These are phyloP conservation scores for Troilus luridus DNA, from an alignment of 2,888 invertebrate species.

Conservation along the genomic window DNA sequence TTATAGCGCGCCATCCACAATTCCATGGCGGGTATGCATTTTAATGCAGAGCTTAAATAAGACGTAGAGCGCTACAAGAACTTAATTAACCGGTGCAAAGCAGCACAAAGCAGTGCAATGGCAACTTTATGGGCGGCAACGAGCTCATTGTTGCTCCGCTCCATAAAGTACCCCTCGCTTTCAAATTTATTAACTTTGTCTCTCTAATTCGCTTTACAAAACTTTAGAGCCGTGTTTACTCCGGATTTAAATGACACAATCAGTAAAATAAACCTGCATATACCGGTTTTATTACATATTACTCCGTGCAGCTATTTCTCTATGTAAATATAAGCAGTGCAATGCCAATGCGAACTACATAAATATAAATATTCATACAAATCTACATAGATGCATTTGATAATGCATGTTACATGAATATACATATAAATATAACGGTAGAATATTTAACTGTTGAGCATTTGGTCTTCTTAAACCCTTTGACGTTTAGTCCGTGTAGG, in stretches of 20 bases:
- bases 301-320: neutral
- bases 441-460: too few species aligned
- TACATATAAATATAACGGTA: too few species aligned
- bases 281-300: neutral
- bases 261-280: neutral
- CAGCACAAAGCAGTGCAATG: neutral
- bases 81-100: neutral
- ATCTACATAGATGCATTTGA: too few species aligned
- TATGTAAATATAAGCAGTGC: too few species aligned
- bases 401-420: too few species aligned
- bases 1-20: neutral
- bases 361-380: too few species aligned
- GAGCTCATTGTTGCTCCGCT: neutral
- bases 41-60: neutral
- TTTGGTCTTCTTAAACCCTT: too few species aligned
- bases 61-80: neutral
- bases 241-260: neutral
- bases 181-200: conserved; percentile 25
- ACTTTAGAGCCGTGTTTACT: neutral
- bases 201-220: neutral
- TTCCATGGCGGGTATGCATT: neutral
- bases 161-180: neutral
- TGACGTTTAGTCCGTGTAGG: too few species aligned
- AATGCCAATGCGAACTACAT: too few species aligned
- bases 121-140: neutral